These are phyloP conservation scores for Lasioglossum vierecki DNA, from an alignment of 2,888 invertebrate species.

Conservation along the genomic window DNA sequence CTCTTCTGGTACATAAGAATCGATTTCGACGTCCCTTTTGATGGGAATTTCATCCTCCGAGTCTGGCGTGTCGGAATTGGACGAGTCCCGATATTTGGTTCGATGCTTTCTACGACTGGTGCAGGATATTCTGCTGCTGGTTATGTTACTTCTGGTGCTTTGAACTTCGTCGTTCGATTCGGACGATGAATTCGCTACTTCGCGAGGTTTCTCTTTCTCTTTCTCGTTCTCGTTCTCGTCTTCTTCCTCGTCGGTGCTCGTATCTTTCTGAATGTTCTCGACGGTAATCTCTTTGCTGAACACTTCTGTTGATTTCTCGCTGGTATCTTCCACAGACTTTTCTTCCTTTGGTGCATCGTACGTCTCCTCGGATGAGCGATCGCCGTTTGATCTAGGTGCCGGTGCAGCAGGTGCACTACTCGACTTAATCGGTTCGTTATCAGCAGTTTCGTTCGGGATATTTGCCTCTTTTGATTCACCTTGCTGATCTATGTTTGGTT, in stretches of 20 bases:
- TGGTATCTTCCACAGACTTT: slow-evolving; percentile 52
- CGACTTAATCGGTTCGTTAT: slow-evolving; percentile 65
- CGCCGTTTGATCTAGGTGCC: slow-evolving; percentile 64
- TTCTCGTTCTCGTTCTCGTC: slow-evolving; percentile 63
- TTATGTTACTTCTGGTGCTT: slow-evolving; percentile 55
- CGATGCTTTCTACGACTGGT: slow-evolving; percentile 77
- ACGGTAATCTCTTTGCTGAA: slow-evolving; percentile 49
- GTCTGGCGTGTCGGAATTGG: slow-evolving; percentile 79
- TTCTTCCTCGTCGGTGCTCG: slow-evolving; percentile 66
- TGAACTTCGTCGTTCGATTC: slow-evolving; percentile 65
- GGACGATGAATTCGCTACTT: slow-evolving; percentile 66
- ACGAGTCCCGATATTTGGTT: slow-evolving; percentile 79
- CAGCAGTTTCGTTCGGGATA: slow-evolving; percentile 69
- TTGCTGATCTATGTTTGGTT: slow-evolving; percentile 83
- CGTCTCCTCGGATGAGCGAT: slow-evolving; percentile 52
- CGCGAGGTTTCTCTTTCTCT: slow-evolving; percentile 50
- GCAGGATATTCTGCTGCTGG: slow-evolving; percentile 69
- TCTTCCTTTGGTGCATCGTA: slow-evolving; percentile 57
- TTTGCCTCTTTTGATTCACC: slow-evolving; percentile 74
- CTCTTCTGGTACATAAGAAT: slow-evolving; percentile 61
- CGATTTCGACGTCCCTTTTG: slow-evolving; percentile 63
- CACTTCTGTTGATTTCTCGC: slow-evolving; percentile 47
- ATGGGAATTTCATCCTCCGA: slow-evolving; percentile 79
- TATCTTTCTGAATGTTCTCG: slow-evolving; percentile 50
- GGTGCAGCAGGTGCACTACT: slow-evolving; percentile 51